Conservation (phyloP, 1,140 invertebrate genomes). For the Homarus americanus region DNA sequence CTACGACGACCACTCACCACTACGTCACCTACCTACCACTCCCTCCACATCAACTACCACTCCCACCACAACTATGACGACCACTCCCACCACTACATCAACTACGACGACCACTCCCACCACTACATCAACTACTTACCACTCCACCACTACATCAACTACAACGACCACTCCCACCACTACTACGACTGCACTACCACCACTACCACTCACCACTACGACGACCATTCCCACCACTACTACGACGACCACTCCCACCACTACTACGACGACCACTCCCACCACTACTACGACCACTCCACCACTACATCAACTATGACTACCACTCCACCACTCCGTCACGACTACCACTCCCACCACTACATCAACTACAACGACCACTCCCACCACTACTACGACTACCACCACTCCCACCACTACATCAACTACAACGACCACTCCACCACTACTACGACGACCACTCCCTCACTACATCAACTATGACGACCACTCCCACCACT, state of each 20-base stretch:
- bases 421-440: conserved; percentile 15
- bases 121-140: background rate
- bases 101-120: background rate
- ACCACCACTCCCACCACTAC: conserved; percentile 17
- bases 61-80: background rate
- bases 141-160: no score
- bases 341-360: no score
- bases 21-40: background rate
- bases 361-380: background rate
- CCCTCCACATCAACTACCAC: background rate
- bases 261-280: background rate
- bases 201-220: no score
- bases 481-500: background rate
- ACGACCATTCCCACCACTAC: background rate
- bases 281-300: background rate
- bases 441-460: conserved; percentile 42
- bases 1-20: background rate
- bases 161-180: background rate
- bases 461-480: background rate
- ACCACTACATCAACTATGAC: no score
- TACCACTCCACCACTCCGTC: no score
- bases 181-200: background rate
- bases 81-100: background rate
- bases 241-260: background rate
- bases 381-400: conserved; percentile 7